phyloP scores from a whole-genome alignment of 2,888 invertebrate species.

The Caenorhabditis japonica region DNA sequence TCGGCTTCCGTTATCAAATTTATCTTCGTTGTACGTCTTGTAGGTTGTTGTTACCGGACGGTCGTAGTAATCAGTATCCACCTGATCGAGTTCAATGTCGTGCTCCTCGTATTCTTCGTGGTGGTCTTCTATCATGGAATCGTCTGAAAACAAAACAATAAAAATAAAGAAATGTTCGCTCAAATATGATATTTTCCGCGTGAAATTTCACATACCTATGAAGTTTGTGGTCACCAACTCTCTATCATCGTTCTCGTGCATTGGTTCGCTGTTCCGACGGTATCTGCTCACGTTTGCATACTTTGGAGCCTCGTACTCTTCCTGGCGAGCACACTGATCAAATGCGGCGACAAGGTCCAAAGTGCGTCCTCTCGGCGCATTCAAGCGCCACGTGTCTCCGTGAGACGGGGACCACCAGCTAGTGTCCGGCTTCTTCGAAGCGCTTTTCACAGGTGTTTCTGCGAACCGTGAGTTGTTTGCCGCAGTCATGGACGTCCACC shows the following conservation, averaged over 20 bases:
- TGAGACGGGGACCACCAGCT: slow-evolving; percentile 49
- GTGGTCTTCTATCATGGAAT: slow-evolving; percentile 47
- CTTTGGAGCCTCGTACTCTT: slow-evolving; percentile 24
- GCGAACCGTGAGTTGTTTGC: slow-evolving; percentile 33
- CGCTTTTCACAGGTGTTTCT: slow-evolving; percentile 26
- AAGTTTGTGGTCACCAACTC: slow-evolving; percentile 34
- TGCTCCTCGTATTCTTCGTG: slow-evolving; percentile 40
- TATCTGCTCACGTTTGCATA: slow-evolving; percentile 14
- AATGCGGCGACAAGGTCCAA: slow-evolving; percentile 36
- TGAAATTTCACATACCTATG: slow-evolving; percentile 24
- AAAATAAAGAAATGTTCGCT: not conserved
- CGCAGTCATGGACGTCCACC: slow-evolving; percentile 43
- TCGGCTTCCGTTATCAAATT: not conserved
- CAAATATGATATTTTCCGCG: too few relatives aligned
- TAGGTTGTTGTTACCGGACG: slow-evolving; percentile 1
- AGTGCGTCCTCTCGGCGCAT: slow-evolving; percentile 34
- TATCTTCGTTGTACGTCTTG: not conserved
- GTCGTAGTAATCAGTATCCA: slow-evolving; percentile 29
- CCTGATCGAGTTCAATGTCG: slow-evolving; percentile 19
- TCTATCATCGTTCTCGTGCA: slow-evolving; percentile 41
- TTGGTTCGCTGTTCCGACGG: slow-evolving; percentile 46
- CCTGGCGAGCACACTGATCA: slow-evolving; percentile 39
- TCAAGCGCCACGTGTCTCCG: slow-evolving; percentile 37
- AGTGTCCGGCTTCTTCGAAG: slow-evolving; percentile 34
- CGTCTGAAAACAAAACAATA: slow-evolving; percentile 16